Percentiles rank a stretch among this genome's conserved stretches.
phyloP scores from a whole-genome alignment of 2,888 invertebrate species.

The Tanytarsus gracilentus region DNA sequence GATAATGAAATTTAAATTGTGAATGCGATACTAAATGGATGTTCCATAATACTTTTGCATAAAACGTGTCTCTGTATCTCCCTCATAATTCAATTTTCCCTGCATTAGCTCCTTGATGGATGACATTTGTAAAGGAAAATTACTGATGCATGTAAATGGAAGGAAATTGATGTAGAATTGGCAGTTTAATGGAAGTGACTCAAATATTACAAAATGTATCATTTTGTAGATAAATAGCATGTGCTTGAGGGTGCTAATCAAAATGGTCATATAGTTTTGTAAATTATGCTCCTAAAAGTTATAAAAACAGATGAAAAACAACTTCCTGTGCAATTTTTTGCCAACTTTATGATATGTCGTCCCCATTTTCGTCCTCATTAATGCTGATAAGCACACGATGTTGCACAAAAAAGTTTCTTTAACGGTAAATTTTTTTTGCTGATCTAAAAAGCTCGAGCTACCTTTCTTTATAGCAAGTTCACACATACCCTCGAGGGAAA shows the following conservation, averaged over 20 bases:
- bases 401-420: too few relatives aligned
- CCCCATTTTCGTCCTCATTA: too few relatives aligned
- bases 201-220: not conserved
- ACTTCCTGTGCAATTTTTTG: too few relatives aligned
- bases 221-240: not conserved
- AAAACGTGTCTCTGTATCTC: not conserved
- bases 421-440: too few relatives aligned
- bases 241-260: too few relatives aligned
- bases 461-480: not conserved
- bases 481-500: not conserved
- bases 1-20: slow-evolving; percentile 17
- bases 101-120: not conserved
- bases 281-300: too few relatives aligned
- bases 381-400: too few relatives aligned
- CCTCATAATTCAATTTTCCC: not conserved
- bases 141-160: not conserved
- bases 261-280: too few relatives aligned
- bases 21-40: slow-evolving; percentile 3
- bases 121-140: not conserved
- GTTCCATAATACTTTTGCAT: slow-evolving; percentile 14
- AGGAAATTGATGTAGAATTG: not conserved
- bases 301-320: too few relatives aligned
- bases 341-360: too few relatives aligned
- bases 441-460: too few relatives aligned
- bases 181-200: not conserved